These are phyloP conservation scores for Anoncus sp. DNA, from an alignment of 2,888 invertebrate species.

Conservation along the genomic window DNA sequence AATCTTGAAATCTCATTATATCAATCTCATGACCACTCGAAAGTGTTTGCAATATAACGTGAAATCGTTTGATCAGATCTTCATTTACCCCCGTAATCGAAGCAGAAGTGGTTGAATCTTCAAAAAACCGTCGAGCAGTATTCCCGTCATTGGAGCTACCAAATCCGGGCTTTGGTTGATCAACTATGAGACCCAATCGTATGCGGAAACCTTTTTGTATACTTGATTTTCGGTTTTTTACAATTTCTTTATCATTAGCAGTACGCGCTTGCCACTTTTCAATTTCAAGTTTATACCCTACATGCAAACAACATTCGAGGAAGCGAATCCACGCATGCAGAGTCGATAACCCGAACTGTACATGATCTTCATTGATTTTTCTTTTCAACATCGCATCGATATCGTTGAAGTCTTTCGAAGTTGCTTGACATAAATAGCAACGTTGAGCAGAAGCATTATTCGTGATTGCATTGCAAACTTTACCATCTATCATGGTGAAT, in stretches of 20 bases:
- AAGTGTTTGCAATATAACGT: too few species aligned
- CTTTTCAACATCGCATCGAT: slow-evolving; percentile 1
- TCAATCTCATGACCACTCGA: too few species aligned
- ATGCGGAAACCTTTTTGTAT: not conserved
- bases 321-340: slow-evolving; percentile 58
- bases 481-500: slow-evolving; percentile 7
- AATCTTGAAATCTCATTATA: too few species aligned
- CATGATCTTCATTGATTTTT: not conserved
- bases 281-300: slow-evolving; percentile 40
- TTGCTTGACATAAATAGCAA: slow-evolving; percentile 1
- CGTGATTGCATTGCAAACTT: slow-evolving; percentile 6
- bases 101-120: too few species aligned
- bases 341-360: slow-evolving; percentile 42
- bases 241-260: not conserved
- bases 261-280: slow-evolving; percentile 9
- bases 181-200: not conserved
- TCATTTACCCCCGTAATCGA: too few species aligned
- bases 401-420: not conserved
- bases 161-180: slow-evolving; percentile 3
- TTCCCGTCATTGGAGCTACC: too few species aligned
- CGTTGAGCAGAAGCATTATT: slow-evolving; percentile 2
- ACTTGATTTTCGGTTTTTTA: not conserved
- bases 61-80: too few species aligned
- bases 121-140: too few species aligned
- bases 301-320: slow-evolving; percentile 53